Evolutionary conservation across 1,140 invertebrate genomes (phyloP), one percentile per base, ranked within the genome.

Genomic region (Heliconius hermathena): DNA sequence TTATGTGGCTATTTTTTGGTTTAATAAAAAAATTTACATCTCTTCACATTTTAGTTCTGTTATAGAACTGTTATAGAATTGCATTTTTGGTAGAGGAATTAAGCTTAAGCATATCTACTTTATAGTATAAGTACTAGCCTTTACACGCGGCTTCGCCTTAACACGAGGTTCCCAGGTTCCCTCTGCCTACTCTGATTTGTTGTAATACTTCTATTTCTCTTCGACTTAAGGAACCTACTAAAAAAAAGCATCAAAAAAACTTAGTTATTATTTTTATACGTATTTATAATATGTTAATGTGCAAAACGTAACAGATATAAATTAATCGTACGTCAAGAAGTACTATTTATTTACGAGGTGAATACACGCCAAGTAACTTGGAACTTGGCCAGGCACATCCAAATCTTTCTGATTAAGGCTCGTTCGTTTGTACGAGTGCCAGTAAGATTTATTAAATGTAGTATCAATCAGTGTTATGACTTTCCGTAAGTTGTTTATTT

Each of bases 321-420:
- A 66, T 66, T 66, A 66, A 18, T 66, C 60, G 26, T 66, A 66
- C 22, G 11, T 29, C 60, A 66, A 66, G 60, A 26, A 66, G 60
- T 66, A 26, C 16, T 41, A 66, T 29, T 76, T 76, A 76, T 76
- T 76, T 76, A 76, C 60, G 74, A 76, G 74, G 36, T 70, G 74
- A 76, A 76, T 76, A 33, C 41, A 46, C 74, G 74, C 74, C 74
- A 76, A 76, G 74, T 71, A 29, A 71, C 38, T 76, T 76, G 74
- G 74, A 70, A 6, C 22, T 38, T n/a, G 22, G 57, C 74, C 74
- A 76, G 66, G 57, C 74, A 70, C 36, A 76, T 41, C 71, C 71
- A 41, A 38, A 72, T 52, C 74, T 66, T 38, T 57, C 54, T 70
- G 74, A 76, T 76, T 76, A 71, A 76, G 46, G 41, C 57, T 71